Base-by-base conservation (phyloP, 1,140 invertebrate genomes). In the Zaprionus camerounensis region DNA sequence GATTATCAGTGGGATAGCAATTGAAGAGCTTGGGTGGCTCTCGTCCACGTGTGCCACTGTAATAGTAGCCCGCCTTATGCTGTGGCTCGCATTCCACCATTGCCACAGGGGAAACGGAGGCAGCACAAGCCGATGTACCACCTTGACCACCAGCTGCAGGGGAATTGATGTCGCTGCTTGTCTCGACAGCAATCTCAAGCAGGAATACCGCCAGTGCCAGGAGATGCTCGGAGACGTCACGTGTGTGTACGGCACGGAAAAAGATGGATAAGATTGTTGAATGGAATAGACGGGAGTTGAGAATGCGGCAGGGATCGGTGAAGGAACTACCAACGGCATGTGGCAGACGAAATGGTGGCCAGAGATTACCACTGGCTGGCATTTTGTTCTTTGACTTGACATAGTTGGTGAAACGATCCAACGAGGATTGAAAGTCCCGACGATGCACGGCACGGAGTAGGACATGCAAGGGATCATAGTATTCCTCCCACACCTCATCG, bases 401-500 rank as follows among this genome's bases (percentile, higher is more conserved):
- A 62, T 96, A 97, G 82, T 96, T 95, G 1, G 96, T 97, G 92
- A 95, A 97, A 56, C 98, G 94, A 93, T 99, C 98, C 95, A 99
- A 96, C 3, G 98, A 98, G 17, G 96, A 95, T 93, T 99, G 98
- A 92, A 98, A 99, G 92, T 99, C 98, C 83, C 96, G 95, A 41
- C 97, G 94, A 93, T 99, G 98, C 2, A 99, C 97, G 26, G 98
- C 97, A 85, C 98, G 94, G 2, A 99, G 93, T 22, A 98, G 93
- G 5, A 99, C 97, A 93, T 99, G 97, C 55, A 99, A 95, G 3
- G 98, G 98, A 94, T 99, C 98, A 92, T 98, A 99, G 80, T 98
- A 95, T 65, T 96, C 94, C 88, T 98, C 96, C 98, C 98, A 99
- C 24, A 99, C 96, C 24, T 95, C 94, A 36, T 96, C 94, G 93